phyloP scores from a whole-genome alignment of 2,888 invertebrate species.

The Micropterix aruncella region DNA sequence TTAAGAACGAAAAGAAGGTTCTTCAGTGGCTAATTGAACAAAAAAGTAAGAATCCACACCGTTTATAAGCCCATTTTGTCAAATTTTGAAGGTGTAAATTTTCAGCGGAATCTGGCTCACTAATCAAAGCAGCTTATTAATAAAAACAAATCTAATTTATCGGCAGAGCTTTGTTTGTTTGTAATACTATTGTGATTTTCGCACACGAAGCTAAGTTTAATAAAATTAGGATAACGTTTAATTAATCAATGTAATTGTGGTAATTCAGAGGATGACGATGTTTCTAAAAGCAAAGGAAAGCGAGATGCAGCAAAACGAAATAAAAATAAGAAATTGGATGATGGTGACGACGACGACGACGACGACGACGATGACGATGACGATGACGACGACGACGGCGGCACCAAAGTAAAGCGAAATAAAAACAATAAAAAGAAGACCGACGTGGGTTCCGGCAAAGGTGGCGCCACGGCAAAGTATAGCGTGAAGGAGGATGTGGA shows the following conservation, averaged over 20 bases:
- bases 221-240: too few species aligned
- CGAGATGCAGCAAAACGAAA: not conserved
- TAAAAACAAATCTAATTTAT: too few species aligned
- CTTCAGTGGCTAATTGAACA: constrained; percentile 92
- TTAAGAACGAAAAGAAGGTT: constrained; percentile 89
- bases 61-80: constrained; percentile 5
- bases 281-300: not conserved
- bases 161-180: too few species aligned
- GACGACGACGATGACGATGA: constrained; percentile 10
- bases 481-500: constrained; percentile 6
- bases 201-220: too few species aligned
- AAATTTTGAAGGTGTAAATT: too few species aligned
- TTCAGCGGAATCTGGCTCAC: too few species aligned
- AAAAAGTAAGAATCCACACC: constrained; percentile 80
- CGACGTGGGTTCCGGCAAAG: constrained; percentile 17
- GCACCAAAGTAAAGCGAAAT: constrained; percentile 22
- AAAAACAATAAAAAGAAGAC: constrained; percentile 21
- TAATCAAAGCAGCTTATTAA: too few species aligned
- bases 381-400: constrained; percentile 21
- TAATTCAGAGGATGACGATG: not conserved
- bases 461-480: constrained; percentile 16
- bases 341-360: not conserved
- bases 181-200: too few species aligned
- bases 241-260: not conserved
- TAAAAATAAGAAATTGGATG: not conserved